phyloP scores from a whole-genome alignment of 1,140 invertebrate genomes.

The Drosophila arizonae region DNA sequence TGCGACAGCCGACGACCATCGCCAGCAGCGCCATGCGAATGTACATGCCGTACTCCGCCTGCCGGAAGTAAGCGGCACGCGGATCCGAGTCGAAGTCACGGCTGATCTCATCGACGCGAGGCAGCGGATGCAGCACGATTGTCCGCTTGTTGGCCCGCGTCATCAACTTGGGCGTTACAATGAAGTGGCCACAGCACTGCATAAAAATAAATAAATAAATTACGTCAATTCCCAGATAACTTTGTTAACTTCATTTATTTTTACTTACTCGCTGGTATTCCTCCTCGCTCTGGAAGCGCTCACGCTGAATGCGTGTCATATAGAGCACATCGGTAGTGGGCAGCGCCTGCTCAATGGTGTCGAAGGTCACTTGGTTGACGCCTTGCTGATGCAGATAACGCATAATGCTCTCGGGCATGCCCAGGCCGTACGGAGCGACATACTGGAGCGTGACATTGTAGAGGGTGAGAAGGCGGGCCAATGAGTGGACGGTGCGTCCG shows the following conservation, averaged over 20 bases:
- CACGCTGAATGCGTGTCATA: slow-evolving; percentile 98
- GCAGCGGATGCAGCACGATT: slow-evolving; percentile 99
- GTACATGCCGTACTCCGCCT: slow-evolving; percentile 98
- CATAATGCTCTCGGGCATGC: slow-evolving; percentile 94
- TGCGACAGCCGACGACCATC: slow-evolving; percentile 90
- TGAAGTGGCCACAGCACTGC: slow-evolving; percentile 91
- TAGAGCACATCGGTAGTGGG: slow-evolving; percentile 98
- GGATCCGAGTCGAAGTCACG: slow-evolving; percentile 97
- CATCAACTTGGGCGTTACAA: slow-evolving; percentile 98
- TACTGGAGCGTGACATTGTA: slow-evolving; percentile 96
- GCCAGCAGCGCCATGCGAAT: slow-evolving; percentile 98
- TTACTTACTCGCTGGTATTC: slow-evolving; percentile 89
- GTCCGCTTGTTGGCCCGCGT: slow-evolving; percentile 95
- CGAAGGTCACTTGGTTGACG: slow-evolving; percentile 90
- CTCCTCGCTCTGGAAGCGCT: slow-evolving; percentile 92
- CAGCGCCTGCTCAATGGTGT: slow-evolving; percentile 91
- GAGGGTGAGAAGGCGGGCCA: slow-evolving; percentile 94
- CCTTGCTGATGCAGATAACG: slow-evolving; percentile 91
- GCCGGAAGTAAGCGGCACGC: slow-evolving; percentile 98
- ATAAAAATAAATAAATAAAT: too few species aligned
- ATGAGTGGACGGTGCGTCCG: slow-evolving; percentile 98
- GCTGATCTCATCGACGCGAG: slow-evolving; percentile 97
- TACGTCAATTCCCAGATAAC: too few species aligned
- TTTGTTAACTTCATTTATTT: too few species aligned
- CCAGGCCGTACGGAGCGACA: slow-evolving; percentile 92